These are phyloP conservation scores for Labroides dimidiatus DNA, from an alignment of 2,797 vertebrate genomes.

Conservation along the genomic window DNA sequence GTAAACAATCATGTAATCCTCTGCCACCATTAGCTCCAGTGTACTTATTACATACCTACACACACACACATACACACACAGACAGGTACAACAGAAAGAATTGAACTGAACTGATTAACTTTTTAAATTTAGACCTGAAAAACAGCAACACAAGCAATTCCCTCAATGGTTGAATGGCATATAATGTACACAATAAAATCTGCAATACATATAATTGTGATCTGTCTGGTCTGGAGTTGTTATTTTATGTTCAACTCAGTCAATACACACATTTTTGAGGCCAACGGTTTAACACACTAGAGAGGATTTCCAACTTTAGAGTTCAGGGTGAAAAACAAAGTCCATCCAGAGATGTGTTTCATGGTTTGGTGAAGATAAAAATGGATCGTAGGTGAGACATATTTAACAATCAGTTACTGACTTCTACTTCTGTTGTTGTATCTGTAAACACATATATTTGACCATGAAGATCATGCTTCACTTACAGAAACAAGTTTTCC, in stretches of 20 bases:
- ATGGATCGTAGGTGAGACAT: too few species aligned
- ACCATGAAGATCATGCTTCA: slow-evolving; percentile 43
- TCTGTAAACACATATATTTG: not conserved
- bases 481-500: slow-evolving; percentile 99
- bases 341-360: not conserved
- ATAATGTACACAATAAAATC: not conserved
- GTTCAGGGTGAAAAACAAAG: not conserved
- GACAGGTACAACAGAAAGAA: not conserved
- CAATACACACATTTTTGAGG: not conserved
- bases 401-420: not conserved
- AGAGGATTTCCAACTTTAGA: not conserved
- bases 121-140: too few species aligned
- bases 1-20: slow-evolving; percentile 98
- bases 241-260: not conserved
- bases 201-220: not conserved
- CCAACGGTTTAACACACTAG: not conserved
- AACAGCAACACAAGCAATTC: not conserved
- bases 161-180: not conserved
- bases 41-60: slow-evolving; percentile 97
- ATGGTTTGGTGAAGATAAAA: not conserved
- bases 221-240: not conserved
- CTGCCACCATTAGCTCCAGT: slow-evolving; percentile 98
- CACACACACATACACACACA: slow-evolving; percentile 7
- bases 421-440: too few species aligned
- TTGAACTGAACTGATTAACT: not conserved